Evolutionary conservation across 2,888 invertebrate genomes (phyloP).

Genomic region (Muscina levida): DNA sequence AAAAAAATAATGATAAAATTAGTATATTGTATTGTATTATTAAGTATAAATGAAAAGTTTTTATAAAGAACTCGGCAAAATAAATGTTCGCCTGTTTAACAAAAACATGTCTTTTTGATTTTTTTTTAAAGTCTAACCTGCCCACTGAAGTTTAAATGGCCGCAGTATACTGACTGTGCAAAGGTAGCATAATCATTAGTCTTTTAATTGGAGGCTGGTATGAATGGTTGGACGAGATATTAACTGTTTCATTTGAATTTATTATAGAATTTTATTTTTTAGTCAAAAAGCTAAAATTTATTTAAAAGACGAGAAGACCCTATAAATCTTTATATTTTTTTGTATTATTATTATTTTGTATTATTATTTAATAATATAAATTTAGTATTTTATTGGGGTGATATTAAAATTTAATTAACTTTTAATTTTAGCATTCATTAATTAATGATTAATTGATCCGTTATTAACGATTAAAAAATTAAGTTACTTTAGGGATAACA

Average conservation of each 20-base stretch:
- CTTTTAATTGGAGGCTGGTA: conserved; percentile 89
- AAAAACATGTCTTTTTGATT: conserved; percentile 87
- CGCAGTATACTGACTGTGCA: conserved; percentile 89
- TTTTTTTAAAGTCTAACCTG: conserved; percentile 86
- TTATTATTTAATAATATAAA: conserved; percentile 76
- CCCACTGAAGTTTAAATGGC: conserved; percentile 89
- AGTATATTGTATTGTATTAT: conserved; percentile 80
- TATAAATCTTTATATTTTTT: conserved; percentile 86
- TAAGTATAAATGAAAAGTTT: conserved; percentile 77
- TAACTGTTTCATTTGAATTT: conserved; percentile 82
- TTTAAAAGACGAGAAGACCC: conserved; percentile 89
- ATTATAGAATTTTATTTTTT: conserved; percentile 82
- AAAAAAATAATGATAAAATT: conserved; percentile 83
- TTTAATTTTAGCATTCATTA: conserved; percentile 80
- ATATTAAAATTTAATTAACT: conserved; percentile 83
- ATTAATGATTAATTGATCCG: conserved; percentile 82
- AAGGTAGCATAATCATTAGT: conserved; percentile 91
- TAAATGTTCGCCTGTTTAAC: conserved; percentile 86
- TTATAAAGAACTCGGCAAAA: conserved; percentile 84
- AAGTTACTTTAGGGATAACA: conserved; percentile 93
- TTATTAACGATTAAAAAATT: conserved; percentile 83
- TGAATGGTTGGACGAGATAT: conserved; percentile 87
- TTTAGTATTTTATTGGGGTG: conserved; percentile 83
- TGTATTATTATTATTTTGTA: conserved; percentile 77
- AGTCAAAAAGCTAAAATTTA: conserved; percentile 84